Evolutionary conservation across 2,888 invertebrate species (phyloP).

Genomic region (Zaprionus obscuricornis): DNA sequence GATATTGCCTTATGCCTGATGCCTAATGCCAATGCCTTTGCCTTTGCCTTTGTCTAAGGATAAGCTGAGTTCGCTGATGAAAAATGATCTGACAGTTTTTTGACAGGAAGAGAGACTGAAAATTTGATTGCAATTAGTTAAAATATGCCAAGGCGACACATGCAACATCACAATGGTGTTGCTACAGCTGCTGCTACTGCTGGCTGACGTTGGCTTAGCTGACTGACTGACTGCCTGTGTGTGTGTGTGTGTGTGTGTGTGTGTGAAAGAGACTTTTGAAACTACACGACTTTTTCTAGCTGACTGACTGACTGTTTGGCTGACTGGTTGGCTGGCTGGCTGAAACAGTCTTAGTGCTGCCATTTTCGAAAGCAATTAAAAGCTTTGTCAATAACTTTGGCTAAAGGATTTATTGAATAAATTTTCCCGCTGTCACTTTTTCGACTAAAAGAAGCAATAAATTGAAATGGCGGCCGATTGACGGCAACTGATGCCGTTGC

Average conservation of each 20-base stretch:
- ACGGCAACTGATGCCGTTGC: slow-evolving; percentile 9
- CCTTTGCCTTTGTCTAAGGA: slow-evolving; percentile 2
- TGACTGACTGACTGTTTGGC: too few species aligned
- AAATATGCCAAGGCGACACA: slow-evolving; percentile 35
- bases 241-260: background rate
- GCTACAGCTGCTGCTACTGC: too few species aligned
- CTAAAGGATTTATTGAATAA: slow-evolving; percentile 63
- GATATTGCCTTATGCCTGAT: too few species aligned
- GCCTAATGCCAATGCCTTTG: too few species aligned
- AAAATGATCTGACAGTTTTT: slow-evolving; percentile 42
- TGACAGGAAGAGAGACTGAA: slow-evolving; percentile 30
- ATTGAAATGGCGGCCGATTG: slow-evolving; percentile 45
- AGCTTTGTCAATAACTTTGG: slow-evolving; percentile 59
- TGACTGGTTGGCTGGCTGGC: too few species aligned
- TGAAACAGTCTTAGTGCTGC: slow-evolving; percentile 3
- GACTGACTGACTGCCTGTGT: background rate
- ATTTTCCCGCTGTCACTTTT: slow-evolving; percentile 46
- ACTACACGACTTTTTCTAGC: background rate
- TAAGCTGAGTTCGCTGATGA: background rate
- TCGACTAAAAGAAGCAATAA: slow-evolving; percentile 34
- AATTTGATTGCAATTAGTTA: slow-evolving; percentile 63
- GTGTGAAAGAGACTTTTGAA: background rate
- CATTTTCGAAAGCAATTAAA: slow-evolving; percentile 60
- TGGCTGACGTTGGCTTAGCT: background rate
- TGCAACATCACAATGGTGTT: too few species aligned